phyloP scores from a whole-genome alignment of 2,797 vertebrate genomes.

The Mus minutoides region DNA sequence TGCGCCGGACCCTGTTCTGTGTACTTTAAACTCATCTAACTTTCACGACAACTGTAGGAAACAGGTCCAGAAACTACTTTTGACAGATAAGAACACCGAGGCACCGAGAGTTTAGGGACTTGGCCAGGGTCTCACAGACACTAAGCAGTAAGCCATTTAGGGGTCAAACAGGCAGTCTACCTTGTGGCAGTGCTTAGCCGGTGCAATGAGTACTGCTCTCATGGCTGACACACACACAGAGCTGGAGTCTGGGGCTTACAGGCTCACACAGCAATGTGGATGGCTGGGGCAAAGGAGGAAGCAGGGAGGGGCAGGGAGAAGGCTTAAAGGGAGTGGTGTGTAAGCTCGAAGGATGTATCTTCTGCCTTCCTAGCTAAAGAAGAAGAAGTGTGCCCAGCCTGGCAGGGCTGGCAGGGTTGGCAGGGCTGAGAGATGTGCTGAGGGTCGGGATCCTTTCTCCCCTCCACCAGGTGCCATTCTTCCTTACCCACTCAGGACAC shows the following conservation, averaged over 20 bases:
- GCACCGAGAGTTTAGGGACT: background rate
- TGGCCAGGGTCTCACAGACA: background rate
- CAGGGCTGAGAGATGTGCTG: rapidly evolving
- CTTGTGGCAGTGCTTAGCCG: rapidly evolving
- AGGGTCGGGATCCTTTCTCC: background rate
- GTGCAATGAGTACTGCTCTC: background rate
- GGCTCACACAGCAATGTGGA: background rate
- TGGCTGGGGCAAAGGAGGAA: background rate
- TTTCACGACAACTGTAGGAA: background rate
- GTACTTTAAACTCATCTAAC: background rate
- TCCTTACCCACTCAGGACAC: constrained; percentile 96
- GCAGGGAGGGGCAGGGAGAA: background rate
- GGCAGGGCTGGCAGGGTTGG: no score
- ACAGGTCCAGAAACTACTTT: background rate
- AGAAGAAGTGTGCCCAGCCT: background rate
- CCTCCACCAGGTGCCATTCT: no score
- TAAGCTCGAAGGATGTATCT: rapidly evolving
- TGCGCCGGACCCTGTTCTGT: background rate
- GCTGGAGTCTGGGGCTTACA: background rate
- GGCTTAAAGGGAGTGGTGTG: background rate
- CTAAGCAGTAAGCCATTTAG: background rate
- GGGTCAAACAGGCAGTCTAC: background rate
- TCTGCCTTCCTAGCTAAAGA: background rate
- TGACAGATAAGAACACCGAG: background rate
- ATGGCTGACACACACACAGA: rapidly evolving